Base-by-base conservation (phyloP, 2,888 invertebrate genomes). In the Allolobophora icterica region DNA sequence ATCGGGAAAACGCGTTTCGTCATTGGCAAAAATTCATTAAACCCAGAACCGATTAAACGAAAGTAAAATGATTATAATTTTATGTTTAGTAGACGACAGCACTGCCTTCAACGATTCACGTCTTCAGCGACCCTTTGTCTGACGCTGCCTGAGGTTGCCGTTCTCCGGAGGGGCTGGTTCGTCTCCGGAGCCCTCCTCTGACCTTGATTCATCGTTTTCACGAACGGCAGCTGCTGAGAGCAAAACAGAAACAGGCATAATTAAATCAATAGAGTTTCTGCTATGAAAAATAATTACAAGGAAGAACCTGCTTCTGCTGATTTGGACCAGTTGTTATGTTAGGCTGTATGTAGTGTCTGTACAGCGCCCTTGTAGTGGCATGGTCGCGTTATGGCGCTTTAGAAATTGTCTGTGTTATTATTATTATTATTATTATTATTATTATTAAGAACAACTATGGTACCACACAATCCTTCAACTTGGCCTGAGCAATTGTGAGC, bases 131-230 rank as follows among this genome's bases (percentile, higher is more conserved):
- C 52, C 52, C 89, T 89, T 89, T 13, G 89, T 45, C 42, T n/a
- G n/a, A 24, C 89, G 89, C 52, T 40, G 89, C 38, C 89, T 34
- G 33, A 89, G 42, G 89, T 33, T 89, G 17, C 89, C 89, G 42
- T 42, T 89, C 38, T 52, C 89, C 15, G 42, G 33, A 24, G 35
- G 38, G 19, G 52, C 89, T 13, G 45, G 89, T 33, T 89, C 89
- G 89, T 89, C 89, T 19, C 89, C 89, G 30, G 89, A 89, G n/a
- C 42, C 45, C n/a, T 89, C 89, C 89, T 89, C 89, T n/a, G 89
- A 89, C 52, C 89, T 34, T 8, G 45, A 42, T 11, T 89, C 89
- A 19, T 89, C 89, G 30, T 89, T 89, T 52, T 89, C 89, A 42
- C 52, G 45, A 6, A 89, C 89, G 24, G 40, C 89, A 42, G 6